A percentile compares a stretch with the other conserved stretches of the same genome.
These are phyloP conservation scores for Ibycter americanus DNA, from an alignment of 2,797 vertebrate genomes.

Conservation along the genomic window DNA sequence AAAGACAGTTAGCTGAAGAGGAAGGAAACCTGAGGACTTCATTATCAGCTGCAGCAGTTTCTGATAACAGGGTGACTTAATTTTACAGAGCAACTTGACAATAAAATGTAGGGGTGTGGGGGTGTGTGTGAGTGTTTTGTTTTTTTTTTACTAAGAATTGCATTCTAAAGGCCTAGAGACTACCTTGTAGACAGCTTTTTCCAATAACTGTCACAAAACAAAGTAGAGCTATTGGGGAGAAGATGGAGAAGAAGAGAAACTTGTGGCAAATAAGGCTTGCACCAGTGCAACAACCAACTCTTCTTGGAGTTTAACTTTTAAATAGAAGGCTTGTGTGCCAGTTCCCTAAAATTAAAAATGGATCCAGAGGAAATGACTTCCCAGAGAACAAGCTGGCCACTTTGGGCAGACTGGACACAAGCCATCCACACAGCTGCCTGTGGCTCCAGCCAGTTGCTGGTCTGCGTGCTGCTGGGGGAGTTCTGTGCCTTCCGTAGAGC, in stretches of 20 bases:
- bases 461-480: not conserved
- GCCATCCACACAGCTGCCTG: constrained; percentile 40
- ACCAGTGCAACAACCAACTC: not conserved
- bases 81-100: not conserved
- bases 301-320: constrained; percentile 1
- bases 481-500: not conserved
- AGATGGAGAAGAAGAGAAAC: not conserved
- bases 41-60: not conserved
- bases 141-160: not conserved
- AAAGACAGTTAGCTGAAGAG: not conserved
- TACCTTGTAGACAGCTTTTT: not conserved
- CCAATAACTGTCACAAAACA: not conserved
- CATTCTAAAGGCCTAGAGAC: not conserved
- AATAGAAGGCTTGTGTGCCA: constrained; percentile 27
- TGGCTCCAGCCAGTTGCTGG: constrained; percentile 22
- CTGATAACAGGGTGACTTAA: not conserved
- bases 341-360: constrained; percentile 37
- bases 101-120: not conserved
- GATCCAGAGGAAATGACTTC: constrained; percentile 41
- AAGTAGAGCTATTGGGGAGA: not conserved
- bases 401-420: constrained; percentile 38
- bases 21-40: not conserved
- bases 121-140: too few relatives aligned
- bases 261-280: not conserved
- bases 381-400: constrained; percentile 20